Conservation (phyloP, 2,113 vertebrate species). For the Agapornis roseicollis region DNA sequence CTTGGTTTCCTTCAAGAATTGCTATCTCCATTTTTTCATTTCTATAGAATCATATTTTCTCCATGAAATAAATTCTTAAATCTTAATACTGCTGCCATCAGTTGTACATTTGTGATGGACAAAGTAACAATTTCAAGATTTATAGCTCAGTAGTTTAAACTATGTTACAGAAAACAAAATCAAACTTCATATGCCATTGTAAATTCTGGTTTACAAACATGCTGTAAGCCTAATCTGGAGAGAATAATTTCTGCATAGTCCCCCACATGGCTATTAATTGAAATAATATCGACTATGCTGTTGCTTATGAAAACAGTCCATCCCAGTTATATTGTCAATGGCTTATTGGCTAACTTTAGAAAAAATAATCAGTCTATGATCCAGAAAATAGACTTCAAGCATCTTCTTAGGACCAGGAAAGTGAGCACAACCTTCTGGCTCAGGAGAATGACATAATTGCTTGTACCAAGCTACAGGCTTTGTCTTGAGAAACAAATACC, state of each 20-base stretch:
- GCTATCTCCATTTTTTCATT: background rate
- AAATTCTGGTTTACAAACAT: background rate
- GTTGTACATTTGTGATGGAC: background rate
- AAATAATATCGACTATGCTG: background rate
- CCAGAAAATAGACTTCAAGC: background rate
- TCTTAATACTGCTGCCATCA: background rate
- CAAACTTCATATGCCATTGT: background rate
- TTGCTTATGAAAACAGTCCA: background rate
- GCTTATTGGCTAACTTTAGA: background rate
- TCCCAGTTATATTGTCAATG: background rate
- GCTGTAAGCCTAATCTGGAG: background rate
- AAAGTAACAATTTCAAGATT: background rate
- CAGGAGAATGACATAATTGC: fast-evolving
- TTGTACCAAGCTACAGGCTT: background rate
- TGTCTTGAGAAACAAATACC: background rate
- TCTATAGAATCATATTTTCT: background rate
- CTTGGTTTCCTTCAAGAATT: background rate
- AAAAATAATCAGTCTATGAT: background rate
- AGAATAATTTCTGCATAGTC: background rate
- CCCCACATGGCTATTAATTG: background rate
- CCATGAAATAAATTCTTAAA: background rate
- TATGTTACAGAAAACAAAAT: background rate
- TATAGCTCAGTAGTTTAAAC: background rate
- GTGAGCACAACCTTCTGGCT: background rate
- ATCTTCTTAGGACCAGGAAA: background rate